phyloP scores from a whole-genome alignment of 2,888 invertebrate species.

The Mycalesis mineus region DNA sequence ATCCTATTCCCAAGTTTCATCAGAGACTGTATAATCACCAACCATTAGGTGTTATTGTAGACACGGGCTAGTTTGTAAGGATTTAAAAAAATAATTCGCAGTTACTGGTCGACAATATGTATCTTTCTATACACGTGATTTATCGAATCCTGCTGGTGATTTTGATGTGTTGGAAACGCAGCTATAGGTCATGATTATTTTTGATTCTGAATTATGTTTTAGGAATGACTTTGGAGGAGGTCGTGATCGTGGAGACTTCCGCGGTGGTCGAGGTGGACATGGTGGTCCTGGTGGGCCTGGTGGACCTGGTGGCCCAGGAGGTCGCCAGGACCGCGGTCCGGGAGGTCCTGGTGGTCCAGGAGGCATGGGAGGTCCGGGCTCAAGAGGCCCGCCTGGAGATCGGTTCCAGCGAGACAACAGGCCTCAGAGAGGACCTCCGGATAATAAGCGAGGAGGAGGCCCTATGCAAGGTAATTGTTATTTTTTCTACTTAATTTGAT shows the following conservation, averaged over 20 bases:
- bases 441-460: slow-evolving; percentile 36
- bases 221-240: slow-evolving; percentile 37
- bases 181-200: not conserved
- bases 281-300: slow-evolving; percentile 35
- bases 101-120: too few relatives aligned
- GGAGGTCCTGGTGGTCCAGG: slow-evolving; percentile 38
- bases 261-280: slow-evolving; percentile 41
- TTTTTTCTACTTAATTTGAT: not conserved
- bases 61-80: too few relatives aligned
- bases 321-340: slow-evolving; percentile 29
- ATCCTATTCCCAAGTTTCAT: too few relatives aligned
- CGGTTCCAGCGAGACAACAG: slow-evolving; percentile 27
- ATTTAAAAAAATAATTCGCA: too few relatives aligned
- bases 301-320: slow-evolving; percentile 27
- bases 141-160: too few relatives aligned
- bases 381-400: slow-evolving; percentile 22
- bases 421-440: slow-evolving; percentile 28
- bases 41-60: too few relatives aligned
- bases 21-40: too few relatives aligned
- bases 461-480: not conserved
- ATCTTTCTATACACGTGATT: too few relatives aligned
- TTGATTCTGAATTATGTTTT: too few relatives aligned
- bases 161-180: too few relatives aligned
- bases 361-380: slow-evolving; percentile 34
- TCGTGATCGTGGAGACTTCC: slow-evolving; percentile 46